Evolutionary conservation across 1,140 invertebrate species (phyloP).

Genomic region (Holcopasites calliopsidis): DNA sequence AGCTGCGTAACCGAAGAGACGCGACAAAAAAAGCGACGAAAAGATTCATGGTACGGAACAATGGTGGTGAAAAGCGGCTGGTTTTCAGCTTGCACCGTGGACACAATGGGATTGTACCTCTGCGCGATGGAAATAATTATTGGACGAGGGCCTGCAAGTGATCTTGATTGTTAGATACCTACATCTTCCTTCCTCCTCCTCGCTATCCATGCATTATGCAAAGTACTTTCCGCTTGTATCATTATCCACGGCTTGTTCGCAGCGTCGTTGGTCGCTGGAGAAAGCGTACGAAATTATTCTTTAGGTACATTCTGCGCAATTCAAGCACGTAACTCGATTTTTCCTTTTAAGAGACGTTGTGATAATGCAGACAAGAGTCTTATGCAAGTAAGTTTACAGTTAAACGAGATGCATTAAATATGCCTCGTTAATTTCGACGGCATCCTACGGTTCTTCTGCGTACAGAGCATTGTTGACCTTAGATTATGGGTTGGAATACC

Average conservation of each 20-base stretch:
- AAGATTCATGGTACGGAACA: not conserved
- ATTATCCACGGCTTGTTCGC: slow-evolving; percentile 30
- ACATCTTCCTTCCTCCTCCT: not conserved
- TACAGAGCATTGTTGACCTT: not conserved
- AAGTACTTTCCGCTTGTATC: slow-evolving; percentile 33
- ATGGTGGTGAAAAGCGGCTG: slow-evolving; percentile 26
- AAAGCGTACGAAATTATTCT: slow-evolving; percentile 28
- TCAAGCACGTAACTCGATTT: too few relatives aligned
- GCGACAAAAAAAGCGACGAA: not conserved
- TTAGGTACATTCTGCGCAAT: too few relatives aligned
- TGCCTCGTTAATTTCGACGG: not conserved
- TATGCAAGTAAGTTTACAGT: not conserved
- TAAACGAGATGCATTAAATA: not conserved
- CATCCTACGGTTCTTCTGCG: not conserved
- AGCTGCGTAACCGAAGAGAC: not conserved
- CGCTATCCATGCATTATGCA: slow-evolving; percentile 28
- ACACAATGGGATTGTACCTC: slow-evolving; percentile 19
- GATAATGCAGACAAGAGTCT: not conserved
- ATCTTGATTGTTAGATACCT: slow-evolving; percentile 34
- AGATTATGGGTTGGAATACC: not conserved
- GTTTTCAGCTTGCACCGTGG: not conserved
- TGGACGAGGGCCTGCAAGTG: slow-evolving; percentile 10
- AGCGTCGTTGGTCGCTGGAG: slow-evolving; percentile 12
- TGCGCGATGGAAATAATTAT: slow-evolving; percentile 37
- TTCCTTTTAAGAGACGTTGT: too few relatives aligned